Conservation (phyloP, 2,797 vertebrate species). For the Sphenodon punctatus region DNA sequence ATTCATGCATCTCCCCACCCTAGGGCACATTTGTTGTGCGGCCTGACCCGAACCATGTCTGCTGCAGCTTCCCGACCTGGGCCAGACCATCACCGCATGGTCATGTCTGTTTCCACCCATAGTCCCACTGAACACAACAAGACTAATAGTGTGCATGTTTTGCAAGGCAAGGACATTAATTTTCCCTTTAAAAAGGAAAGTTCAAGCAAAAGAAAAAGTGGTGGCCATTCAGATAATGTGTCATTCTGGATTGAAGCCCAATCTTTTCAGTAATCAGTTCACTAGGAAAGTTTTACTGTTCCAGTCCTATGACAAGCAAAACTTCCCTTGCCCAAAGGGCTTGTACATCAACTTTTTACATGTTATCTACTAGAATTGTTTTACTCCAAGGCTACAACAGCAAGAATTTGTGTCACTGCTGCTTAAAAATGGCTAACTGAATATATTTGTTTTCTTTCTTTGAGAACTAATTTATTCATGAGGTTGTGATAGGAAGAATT, state of each 20-base stretch:
- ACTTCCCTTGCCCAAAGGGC: neutral
- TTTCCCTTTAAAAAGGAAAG: no score
- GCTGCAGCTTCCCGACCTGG: no score
- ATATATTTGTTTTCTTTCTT: neutral
- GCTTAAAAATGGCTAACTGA: neutral
- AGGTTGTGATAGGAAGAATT: neutral
- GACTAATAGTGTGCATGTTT: no score
- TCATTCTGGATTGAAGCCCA: neutral
- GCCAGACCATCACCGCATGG: no score
- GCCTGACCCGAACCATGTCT: no score
- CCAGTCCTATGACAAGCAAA: neutral
- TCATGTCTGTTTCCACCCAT: no score
- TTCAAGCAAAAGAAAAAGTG: neutral
- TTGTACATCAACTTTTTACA: neutral
- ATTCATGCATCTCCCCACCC: no score
- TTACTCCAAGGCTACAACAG: neutral
- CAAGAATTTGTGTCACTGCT: neutral
- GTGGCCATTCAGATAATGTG: neutral
- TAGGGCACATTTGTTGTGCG: no score
- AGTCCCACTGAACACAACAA: no score
- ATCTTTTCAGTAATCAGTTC: neutral
- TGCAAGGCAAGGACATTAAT: no score
- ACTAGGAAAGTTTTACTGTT: neutral
- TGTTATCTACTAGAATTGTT: neutral
- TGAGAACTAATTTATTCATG: neutral